Evolutionary conservation across 2,888 invertebrate genomes (phyloP).

Genomic region (Rhynchonema sp.): DNA sequence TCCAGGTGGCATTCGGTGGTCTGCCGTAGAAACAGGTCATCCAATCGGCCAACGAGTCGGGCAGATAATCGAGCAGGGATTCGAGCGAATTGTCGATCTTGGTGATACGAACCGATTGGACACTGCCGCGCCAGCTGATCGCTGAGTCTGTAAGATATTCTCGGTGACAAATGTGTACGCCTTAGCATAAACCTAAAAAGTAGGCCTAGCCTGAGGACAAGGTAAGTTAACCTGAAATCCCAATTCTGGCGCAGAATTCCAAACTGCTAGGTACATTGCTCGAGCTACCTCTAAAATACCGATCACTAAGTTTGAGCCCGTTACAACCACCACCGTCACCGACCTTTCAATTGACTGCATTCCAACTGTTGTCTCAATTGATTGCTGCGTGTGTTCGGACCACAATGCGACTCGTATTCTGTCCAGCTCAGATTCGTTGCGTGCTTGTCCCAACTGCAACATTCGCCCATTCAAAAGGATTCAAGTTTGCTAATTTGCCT

Average conservation of each 20-base stretch:
- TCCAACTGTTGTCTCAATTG: constrained; percentile 9
- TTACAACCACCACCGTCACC: too few species aligned
- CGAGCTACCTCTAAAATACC: too few species aligned
- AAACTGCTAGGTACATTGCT: too few species aligned
- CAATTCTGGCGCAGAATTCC: too few species aligned
- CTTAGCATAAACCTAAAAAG: too few species aligned
- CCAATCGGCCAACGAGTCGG: constrained; percentile 16
- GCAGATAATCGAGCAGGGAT: constrained; percentile 18
- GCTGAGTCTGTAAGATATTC: constrained; percentile 13
- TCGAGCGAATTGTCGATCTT: constrained; percentile 20
- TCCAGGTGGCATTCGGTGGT: neutral
- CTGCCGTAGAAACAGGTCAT: constrained; percentile 20
- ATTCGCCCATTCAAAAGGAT: too few species aligned
- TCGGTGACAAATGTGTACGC: too few species aligned
- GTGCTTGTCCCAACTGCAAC: neutral
- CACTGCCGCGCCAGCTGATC: constrained; percentile 17
- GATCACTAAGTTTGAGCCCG: too few species aligned
- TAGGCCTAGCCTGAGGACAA: too few species aligned
- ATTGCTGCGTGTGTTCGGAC: constrained; percentile 10
- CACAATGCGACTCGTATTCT: constrained; percentile 16
- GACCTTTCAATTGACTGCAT: constrained; percentile 19
- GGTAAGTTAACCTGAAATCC: too few species aligned
- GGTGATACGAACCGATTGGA: constrained; percentile 16
- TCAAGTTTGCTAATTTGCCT: too few species aligned
- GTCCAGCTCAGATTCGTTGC: constrained; percentile 6